These are phyloP conservation scores for Amphiprion percula DNA, from an alignment of 2,113 vertebrate species.

Conservation along the genomic window DNA sequence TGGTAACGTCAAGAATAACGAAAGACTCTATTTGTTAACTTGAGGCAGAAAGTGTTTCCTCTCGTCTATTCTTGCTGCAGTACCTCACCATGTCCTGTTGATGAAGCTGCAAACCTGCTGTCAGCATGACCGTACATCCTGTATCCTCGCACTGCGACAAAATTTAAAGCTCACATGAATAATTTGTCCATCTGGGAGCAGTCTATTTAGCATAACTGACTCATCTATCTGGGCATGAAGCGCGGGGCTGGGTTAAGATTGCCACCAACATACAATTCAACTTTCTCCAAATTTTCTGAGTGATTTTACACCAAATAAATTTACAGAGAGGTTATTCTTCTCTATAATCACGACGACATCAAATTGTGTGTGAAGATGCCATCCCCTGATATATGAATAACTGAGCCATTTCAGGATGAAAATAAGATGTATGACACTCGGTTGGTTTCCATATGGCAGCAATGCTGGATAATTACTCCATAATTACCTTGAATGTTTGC, in stretches of 20 bases:
- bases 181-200: conserved; percentile 70
- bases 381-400: conserved; percentile 29
- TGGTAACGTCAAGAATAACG: conserved; percentile 27
- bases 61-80: not conserved
- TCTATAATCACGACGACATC: conserved; percentile 1
- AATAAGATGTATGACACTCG: conserved; percentile 71
- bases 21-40: conserved; percentile 20
- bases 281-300: conserved; percentile 15
- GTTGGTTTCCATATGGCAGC: conserved; percentile 79
- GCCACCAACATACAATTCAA: conserved; percentile 23
- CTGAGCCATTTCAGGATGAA: conserved; percentile 43
- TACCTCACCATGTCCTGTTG: conserved; percentile 13
- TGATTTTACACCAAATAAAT: conserved; percentile 32
- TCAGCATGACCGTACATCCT: conserved; percentile 39
- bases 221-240: conserved; percentile 54
- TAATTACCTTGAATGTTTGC: conserved; percentile 82
- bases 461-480: conserved; percentile 74
- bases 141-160: conserved; percentile 60
- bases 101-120: conserved; percentile 54
- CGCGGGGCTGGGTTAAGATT: conserved; percentile 11
- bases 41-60: not conserved
- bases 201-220: conserved; percentile 70
- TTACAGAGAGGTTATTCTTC: conserved; percentile 5
- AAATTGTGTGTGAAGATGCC: conserved; percentile 45
- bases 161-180: conserved; percentile 61